Evolutionary conservation across 2,888 invertebrate genomes (phyloP), one percentile per base, ranked within the genome.

Genomic region (Sicus ferrugineus): DNA sequence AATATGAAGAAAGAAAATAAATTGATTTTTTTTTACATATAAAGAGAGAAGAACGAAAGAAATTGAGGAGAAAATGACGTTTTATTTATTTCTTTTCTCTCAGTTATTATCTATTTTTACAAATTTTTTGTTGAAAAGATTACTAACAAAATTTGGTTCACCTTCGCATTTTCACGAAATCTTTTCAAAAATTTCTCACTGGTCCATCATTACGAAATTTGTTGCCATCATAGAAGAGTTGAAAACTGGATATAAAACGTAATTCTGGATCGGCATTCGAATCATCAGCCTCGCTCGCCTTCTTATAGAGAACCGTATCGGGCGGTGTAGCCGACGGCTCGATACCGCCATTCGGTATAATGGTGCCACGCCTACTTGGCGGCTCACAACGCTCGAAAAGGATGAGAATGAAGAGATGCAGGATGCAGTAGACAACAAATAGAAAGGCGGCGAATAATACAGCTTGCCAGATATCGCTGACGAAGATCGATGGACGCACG

Each of bases 141-240:
- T 34, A 34, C 7, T 14, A 34, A 34, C 34, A 34, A 34, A n/a
- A n/a, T n/a, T n/a, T n/a, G n/a, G n/a, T n/a, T n/a, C n/a, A n/a
- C n/a, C n/a, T n/a, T n/a, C n/a, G n/a, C n/a, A n/a, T n/a, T n/a
- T n/a, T n/a, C 34, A 34, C 7, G 34, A 14, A 34, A 42, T 42
- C 42, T n/a, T n/a, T 42, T 16, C 23, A 54, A 16, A 28, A 28
- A 54, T 54, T 11, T 23, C 54, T 28, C 11, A 4, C 42, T 21
- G 61, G 38, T 14, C 11, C 23, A 67, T 65, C 64, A 64, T 73
- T 69, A 71, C 72, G 73, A 75, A 78, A 78, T 31, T 72, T 56
- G 42, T 71, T 68, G 46, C 77, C 78, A 72, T 78, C 77, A 67
- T 75, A 78, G 68, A 74, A 77, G 30, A 78, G 54, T 42, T 75